Evolutionary conservation across 2,888 invertebrate species (phyloP).

Genomic region (Eupithecia exiguata): DNA sequence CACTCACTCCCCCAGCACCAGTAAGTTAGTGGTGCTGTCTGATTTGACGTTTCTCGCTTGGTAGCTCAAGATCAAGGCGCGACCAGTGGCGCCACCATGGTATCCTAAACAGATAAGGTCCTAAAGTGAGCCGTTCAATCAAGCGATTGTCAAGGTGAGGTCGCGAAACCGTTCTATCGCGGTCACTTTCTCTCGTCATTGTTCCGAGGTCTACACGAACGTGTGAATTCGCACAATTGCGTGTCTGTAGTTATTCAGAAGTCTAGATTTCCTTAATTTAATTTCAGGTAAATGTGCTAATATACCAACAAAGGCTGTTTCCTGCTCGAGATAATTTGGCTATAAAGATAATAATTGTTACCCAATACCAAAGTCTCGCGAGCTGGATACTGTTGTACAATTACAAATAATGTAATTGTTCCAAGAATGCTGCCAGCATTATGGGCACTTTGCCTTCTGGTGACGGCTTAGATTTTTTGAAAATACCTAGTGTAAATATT

Average conservation of each 20-base stretch:
- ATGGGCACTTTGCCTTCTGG: too few relatives aligned
- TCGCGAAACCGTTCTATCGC: background rate
- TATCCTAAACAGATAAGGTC: too few relatives aligned
- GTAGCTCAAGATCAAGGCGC: too few relatives aligned
- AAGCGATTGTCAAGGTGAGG: constrained; percentile 2
- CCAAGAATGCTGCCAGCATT: too few relatives aligned
- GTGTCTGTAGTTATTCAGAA: background rate
- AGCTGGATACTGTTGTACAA: too few relatives aligned
- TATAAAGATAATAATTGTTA: background rate
- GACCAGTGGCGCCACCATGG: too few relatives aligned
- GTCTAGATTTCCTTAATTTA: background rate
- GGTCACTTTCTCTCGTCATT: background rate
- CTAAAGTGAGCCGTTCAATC: background rate
- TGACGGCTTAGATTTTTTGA: too few relatives aligned
- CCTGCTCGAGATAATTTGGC: background rate
- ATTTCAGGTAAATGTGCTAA: background rate
- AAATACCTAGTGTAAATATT: too few relatives aligned
- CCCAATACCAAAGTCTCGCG: background rate
- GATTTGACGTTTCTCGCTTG: too few relatives aligned
- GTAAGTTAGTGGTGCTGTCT: too few relatives aligned
- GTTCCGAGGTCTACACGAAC: background rate
- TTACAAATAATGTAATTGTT: too few relatives aligned
- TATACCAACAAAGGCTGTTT: background rate
- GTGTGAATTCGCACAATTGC: background rate
- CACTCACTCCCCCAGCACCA: too few relatives aligned